Evolutionary conservation across 2,797 vertebrate genomes (phyloP).

Genomic region (Carduelis carduelis): DNA sequence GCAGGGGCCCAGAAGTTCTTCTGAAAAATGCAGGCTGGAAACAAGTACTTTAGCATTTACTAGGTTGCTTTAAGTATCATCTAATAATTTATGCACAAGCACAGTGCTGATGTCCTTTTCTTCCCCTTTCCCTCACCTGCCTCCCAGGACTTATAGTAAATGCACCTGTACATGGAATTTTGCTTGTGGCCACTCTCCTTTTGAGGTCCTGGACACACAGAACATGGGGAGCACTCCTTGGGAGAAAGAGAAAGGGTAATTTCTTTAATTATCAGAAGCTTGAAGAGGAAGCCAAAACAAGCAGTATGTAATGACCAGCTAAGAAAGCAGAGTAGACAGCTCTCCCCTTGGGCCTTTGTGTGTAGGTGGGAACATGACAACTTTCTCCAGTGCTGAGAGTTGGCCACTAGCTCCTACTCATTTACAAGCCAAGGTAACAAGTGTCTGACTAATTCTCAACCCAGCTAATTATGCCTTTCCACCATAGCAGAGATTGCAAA

Average conservation of each 20-base stretch:
- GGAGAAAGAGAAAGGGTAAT: background rate
- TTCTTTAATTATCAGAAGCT: background rate
- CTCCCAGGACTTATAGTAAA: background rate
- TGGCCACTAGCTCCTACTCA: background rate
- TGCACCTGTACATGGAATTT: background rate
- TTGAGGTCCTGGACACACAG: background rate
- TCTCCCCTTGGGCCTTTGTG: background rate
- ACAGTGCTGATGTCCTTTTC: background rate
- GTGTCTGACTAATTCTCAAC: background rate
- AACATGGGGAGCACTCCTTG: fast-evolving
- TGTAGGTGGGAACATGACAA: background rate
- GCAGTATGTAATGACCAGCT: background rate
- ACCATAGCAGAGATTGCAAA: background rate
- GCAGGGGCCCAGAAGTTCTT: background rate
- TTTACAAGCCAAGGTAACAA: background rate
- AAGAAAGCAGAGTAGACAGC: background rate
- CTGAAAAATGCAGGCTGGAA: background rate
- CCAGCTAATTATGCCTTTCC: background rate
- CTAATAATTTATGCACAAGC: background rate
- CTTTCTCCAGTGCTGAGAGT: background rate
- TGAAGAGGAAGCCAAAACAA: background rate
- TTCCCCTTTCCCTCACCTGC: background rate
- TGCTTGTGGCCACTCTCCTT: background rate
- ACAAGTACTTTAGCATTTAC: background rate
- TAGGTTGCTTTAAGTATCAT: background rate